Conservation (phyloP, 2,113 vertebrate species). For the Anthoscopus minutus region DNA sequence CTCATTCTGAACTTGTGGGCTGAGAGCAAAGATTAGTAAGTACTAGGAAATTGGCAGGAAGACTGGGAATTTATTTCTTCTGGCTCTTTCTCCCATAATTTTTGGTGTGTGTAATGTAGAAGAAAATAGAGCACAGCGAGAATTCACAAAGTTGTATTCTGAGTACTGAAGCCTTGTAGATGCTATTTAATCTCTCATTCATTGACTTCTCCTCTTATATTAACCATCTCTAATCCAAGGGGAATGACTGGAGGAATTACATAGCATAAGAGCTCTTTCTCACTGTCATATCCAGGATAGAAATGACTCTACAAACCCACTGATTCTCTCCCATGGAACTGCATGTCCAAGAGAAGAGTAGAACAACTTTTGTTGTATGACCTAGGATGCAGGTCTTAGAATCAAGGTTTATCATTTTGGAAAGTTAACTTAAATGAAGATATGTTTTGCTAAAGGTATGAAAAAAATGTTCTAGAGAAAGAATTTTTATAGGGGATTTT, state of each 20-base stretch:
- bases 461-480: not conserved
- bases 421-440: not conserved
- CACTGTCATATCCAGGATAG: not conserved
- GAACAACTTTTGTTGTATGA: not conserved
- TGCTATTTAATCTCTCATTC: not conserved
- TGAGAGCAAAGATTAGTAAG: not conserved
- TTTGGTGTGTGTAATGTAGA: not conserved
- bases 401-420: not conserved
- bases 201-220: not conserved
- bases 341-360: not conserved
- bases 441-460: not conserved
- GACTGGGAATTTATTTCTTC: conserved; percentile 5
- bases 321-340: not conserved
- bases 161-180: not conserved
- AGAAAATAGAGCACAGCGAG: not conserved
- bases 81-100: not conserved
- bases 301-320: not conserved
- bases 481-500: not conserved
- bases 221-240: not conserved
- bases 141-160: not conserved
- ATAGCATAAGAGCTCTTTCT: not conserved
- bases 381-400: not conserved
- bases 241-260: not conserved
- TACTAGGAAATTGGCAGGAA: not conserved
- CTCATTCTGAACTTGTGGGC: not conserved